These are phyloP conservation scores for Semicossyphus pulcher DNA, from an alignment of 2,113 vertebrate species.

Conservation along the genomic window DNA sequence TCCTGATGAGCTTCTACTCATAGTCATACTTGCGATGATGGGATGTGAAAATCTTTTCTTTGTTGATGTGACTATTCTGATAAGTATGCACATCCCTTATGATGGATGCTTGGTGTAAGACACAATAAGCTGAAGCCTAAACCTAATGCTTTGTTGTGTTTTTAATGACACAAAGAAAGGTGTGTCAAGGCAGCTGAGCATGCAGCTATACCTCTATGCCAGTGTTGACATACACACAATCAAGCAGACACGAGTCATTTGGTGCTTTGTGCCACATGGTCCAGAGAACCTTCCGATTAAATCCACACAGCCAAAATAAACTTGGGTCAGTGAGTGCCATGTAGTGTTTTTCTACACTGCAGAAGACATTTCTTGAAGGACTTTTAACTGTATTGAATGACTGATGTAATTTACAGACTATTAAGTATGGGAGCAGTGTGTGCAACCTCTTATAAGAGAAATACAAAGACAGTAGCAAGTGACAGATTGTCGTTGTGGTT, in stretches of 20 bases:
- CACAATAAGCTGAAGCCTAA: not conserved
- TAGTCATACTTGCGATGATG: no score
- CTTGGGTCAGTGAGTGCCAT: slow-evolving; percentile 3
- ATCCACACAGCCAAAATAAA: slow-evolving; percentile 34
- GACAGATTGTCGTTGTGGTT: slow-evolving; percentile 13
- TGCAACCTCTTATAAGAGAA: not conserved
- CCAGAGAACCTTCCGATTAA: slow-evolving; percentile 19
- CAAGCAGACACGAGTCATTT: slow-evolving; percentile 36
- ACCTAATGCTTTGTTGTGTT: not conserved
- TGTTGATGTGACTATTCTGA: slow-evolving; percentile 1
- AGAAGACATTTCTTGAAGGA: slow-evolving; percentile 2
- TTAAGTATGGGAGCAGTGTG: not conserved
- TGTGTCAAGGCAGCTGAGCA: slow-evolving; percentile 28
- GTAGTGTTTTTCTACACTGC: slow-evolving; percentile 14
- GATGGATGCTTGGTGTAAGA: not conserved
- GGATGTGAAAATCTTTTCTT: not conserved
- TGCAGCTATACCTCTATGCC: slow-evolving; percentile 31
- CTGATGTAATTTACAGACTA: not conserved
- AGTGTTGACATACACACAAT: slow-evolving; percentile 61
- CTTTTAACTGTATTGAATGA: not conserved
- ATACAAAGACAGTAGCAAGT: not conserved
- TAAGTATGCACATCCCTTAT: not conserved
- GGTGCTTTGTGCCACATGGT: slow-evolving; percentile 25
- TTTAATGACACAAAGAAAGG: slow-evolving; percentile 34
- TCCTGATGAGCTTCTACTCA: not conserved